Evolutionary conservation across 2,888 invertebrate genomes (phyloP).

Genomic region (Neoitamus cyanurus): DNA sequence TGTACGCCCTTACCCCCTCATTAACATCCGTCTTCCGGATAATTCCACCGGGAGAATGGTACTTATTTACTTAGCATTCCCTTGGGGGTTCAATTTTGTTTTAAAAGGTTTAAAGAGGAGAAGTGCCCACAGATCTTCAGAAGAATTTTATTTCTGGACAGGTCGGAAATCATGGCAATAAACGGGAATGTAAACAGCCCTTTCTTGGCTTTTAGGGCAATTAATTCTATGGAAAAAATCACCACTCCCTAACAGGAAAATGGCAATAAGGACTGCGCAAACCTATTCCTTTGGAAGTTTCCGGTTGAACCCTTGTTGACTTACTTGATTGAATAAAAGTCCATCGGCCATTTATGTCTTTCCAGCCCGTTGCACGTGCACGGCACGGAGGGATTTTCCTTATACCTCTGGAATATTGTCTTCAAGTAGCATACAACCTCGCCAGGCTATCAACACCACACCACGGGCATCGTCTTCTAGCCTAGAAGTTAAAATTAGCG

Average conservation of each 20-base stretch:
- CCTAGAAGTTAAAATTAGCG: neutral
- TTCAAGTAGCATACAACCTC: neutral
- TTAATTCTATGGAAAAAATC: neutral
- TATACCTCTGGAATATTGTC: neutral
- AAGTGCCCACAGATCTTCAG: neutral
- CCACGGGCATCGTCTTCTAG: neutral
- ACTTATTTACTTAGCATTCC: neutral
- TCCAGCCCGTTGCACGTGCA: neutral
- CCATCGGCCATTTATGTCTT: neutral
- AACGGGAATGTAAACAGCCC: neutral
- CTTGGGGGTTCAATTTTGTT: neutral
- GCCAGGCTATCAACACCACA: neutral
- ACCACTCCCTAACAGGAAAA: neutral
- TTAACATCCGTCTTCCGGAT: too few species aligned
- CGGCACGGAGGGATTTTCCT: neutral
- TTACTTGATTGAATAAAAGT: neutral
- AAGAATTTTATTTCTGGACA: neutral
- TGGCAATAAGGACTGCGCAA: neutral
- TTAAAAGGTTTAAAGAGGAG: neutral
- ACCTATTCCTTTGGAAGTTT: neutral
- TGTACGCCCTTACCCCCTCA: neutral
- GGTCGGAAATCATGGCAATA: neutral
- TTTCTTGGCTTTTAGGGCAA: neutral
- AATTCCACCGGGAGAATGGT: too few species aligned
- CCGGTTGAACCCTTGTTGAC: neutral